Evolutionary conservation across 1,140 invertebrate species (phyloP), one percentile per base, ranked within the genome.

Genomic region (Achroia grisella): DNA sequence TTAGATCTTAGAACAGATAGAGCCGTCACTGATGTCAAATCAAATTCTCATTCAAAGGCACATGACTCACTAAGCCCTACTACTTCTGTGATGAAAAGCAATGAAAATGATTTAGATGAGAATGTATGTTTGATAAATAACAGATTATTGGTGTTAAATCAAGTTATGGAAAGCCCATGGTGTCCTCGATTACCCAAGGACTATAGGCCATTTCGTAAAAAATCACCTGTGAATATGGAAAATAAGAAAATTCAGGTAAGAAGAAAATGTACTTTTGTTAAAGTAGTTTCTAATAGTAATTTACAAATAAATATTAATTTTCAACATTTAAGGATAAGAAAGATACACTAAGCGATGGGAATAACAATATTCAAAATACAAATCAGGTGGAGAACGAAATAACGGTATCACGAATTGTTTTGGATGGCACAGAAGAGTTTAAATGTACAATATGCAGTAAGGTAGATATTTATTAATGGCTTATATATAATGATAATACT

Each of bases 141-240:
- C 12, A 58, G 37, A 39, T 33, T 17, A 27, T 31, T 51, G 1
- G 65, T 75, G 36, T 62, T 63, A 29, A 80, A 80, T 43, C 48
- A 73, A 44, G 76, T 77, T 1, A 30, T 73, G 44, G 60, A 63
- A 9, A 71, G 53, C 48, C 76, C 76, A 6, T 80, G 76, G 76
- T 47, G 46, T 41, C 60, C 76, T 23, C 56, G 58, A n/a, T 42
- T 65, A 15, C 65, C 73, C 32, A 58, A 49, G 15, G 56, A 57
- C 40, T 77, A 61, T 27, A 69, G 49, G 43, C 75, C 75, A 11
- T 58, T 62, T 49, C 46, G 41, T 35, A 56, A 49, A 53, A 68
- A 62, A 55, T 33, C 41, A n/a, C n/a, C 28, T 12, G 14, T 42
- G 14, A n/a, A 35, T 23, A 23, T 32, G 8, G n/a, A 12, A 9